Conservation (phyloP, 2,797 vertebrate genomes). For the Acomys russatus region DNA sequence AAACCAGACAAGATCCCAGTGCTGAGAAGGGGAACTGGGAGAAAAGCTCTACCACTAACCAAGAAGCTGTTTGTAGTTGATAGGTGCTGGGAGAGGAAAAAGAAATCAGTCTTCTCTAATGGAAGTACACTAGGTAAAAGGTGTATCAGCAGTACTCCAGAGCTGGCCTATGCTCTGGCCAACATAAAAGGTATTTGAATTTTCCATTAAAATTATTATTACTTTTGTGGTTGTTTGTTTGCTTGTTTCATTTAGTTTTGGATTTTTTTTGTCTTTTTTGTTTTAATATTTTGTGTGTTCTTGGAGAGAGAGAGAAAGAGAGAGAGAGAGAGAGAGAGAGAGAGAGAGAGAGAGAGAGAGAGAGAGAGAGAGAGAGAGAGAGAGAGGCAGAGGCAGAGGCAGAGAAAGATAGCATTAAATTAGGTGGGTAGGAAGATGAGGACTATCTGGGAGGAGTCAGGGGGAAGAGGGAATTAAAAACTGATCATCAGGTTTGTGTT, state of each 20-base stretch:
- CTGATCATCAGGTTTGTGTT: background rate
- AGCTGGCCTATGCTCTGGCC: no score
- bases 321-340: no score
- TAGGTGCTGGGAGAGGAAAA: background rate
- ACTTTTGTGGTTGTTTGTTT: background rate
- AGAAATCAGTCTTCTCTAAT: background rate
- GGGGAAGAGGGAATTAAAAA: background rate
- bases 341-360: background rate
- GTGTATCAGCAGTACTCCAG: background rate
- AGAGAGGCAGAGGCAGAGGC: background rate
- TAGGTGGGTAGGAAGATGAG: background rate
- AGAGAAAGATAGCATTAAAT: background rate
- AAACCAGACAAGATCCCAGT: background rate
- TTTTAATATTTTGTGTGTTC: background rate
- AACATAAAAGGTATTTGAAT: background rate
- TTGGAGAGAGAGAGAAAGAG: background rate
- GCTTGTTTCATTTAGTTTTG: background rate
- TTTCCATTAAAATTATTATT: background rate
- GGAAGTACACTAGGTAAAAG: background rate
- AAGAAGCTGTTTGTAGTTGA: background rate
- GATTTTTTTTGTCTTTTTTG: background rate
- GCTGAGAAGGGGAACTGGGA: background rate
- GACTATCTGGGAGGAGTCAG: background rate
- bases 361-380: background rate
- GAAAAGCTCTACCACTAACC: background rate